These are phyloP conservation scores for Aviceda subcristata DNA, from an alignment of 2,113 vertebrate genomes.

Conservation along the genomic window DNA sequence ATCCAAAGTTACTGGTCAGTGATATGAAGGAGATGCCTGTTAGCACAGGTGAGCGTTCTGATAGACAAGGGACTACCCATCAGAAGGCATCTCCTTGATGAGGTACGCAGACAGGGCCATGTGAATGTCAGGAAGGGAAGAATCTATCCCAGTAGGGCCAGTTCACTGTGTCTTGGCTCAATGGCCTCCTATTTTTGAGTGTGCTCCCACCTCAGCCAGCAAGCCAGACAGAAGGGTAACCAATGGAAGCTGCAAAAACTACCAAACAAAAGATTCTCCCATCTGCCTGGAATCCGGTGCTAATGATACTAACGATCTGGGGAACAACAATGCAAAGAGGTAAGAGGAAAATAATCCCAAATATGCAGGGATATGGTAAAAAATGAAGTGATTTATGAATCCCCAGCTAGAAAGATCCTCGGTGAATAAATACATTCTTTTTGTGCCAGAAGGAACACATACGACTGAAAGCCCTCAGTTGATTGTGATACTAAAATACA, in stretches of 20 bases:
- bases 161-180: not conserved
- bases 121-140: not conserved
- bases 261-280: not conserved
- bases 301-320: not conserved
- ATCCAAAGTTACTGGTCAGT: not conserved
- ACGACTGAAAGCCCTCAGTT: not conserved
- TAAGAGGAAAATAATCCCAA: not conserved
- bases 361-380: not conserved
- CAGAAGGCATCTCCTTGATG: not conserved
- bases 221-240: not conserved
- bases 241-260: not conserved
- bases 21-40: not conserved
- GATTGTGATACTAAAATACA: not conserved
- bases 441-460: not conserved
- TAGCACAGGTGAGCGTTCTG: not conserved
- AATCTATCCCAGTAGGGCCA: not conserved
- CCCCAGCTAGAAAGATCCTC: not conserved
- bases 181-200: not conserved
- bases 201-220: not conserved
- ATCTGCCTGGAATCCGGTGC: not conserved
- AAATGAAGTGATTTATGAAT: not conserved
- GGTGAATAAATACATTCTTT: not conserved
- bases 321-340: not conserved
- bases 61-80: not conserved
- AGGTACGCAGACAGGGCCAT: not conserved